A percentile compares a stretch with the other conserved stretches of the same genome.
These are phyloP conservation scores for Caenorhabditis doughertyi DNA, from an alignment of 2,888 invertebrate genomes.

Conservation along the genomic window DNA sequence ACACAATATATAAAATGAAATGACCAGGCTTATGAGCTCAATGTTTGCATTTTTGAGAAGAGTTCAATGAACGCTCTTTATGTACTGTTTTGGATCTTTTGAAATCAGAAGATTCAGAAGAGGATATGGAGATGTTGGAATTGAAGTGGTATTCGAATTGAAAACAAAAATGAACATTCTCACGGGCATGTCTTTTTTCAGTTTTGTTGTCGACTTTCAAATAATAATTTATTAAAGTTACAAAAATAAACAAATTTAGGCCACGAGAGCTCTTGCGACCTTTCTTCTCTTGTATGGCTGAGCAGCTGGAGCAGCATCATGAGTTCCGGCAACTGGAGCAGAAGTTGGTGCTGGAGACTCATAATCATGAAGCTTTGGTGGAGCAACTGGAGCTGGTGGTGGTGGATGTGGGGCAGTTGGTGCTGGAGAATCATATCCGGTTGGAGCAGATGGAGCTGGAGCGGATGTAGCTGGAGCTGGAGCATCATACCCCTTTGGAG, in stretches of 20 bases:
- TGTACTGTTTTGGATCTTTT: no score
- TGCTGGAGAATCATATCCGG: conserved; percentile 40
- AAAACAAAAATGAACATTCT: no score
- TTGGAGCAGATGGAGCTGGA: conserved; percentile 26
- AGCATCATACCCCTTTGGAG: conserved; percentile 5
- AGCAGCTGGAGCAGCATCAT: conserved; percentile 51
- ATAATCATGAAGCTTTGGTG: conserved; percentile 55
- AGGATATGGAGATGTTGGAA: no score
- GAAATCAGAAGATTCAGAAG: no score
- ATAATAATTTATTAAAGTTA: conserved; percentile 26
- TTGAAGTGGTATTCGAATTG: no score
- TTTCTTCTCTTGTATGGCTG: conserved; percentile 58
- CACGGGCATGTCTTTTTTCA: no score
- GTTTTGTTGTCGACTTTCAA: no score
- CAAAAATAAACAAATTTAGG: conserved; percentile 8
- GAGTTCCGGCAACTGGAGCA: conserved; percentile 14
- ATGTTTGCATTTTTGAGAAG: no score
- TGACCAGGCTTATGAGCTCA: no score
- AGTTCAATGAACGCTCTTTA: no score
- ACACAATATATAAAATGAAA: no score
- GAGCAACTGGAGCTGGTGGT: conserved; percentile 46
- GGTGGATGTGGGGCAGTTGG: conserved; percentile 31
- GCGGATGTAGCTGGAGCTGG: conserved; percentile 37
- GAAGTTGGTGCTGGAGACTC: conserved; percentile 47
- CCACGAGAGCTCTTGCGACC: conserved; percentile 48